phyloP scores from a whole-genome alignment of 2,113 vertebrate genomes.

The Microtus richardsoni region DNA sequence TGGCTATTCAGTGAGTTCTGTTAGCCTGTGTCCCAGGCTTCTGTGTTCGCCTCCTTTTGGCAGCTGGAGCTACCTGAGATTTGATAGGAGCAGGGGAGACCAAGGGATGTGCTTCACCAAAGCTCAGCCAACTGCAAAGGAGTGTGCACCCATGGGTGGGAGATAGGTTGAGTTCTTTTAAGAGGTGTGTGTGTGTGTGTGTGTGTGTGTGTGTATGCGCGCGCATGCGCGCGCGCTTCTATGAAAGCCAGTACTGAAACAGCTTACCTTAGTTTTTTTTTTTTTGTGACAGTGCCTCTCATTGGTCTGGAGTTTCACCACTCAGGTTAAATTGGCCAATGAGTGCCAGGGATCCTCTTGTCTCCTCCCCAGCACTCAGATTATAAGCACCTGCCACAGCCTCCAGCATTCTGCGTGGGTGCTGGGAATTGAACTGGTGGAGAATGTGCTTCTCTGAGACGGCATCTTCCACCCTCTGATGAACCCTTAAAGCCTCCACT shows the following conservation, averaged over 20 bases:
- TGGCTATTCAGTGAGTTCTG: neutral
- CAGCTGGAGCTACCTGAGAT: neutral
- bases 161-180: neutral
- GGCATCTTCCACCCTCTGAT: neutral
- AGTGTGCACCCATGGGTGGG: neutral
- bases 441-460: neutral
- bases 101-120: neutral
- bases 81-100: neutral
- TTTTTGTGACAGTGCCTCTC: neutral
- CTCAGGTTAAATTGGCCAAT: neutral
- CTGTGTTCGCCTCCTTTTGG: neutral
- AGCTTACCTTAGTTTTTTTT: neutral
- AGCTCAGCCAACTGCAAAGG: fast-evolving
- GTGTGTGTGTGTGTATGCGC: neutral
- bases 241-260: neutral
- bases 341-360: neutral
- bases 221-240: fast-evolving
- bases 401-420: neutral
- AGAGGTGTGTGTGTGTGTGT: neutral
- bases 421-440: neutral
- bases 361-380: neutral
- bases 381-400: neutral
- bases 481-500: neutral
- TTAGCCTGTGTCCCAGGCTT: conserved; percentile 26
- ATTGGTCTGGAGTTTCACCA: neutral